phyloP scores from a whole-genome alignment of 2,888 invertebrate genomes.

The Heliconius sara region DNA sequence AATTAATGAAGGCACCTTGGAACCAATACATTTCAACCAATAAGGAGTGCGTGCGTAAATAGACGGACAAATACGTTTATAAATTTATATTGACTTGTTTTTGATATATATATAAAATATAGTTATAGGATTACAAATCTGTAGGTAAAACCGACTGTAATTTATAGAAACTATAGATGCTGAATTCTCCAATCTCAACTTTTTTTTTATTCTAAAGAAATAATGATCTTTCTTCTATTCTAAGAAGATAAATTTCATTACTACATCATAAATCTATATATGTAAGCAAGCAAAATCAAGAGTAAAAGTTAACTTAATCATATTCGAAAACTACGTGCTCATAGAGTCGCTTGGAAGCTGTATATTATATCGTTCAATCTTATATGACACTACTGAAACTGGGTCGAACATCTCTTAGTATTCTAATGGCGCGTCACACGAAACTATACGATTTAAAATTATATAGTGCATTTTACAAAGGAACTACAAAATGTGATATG shows the following conservation, averaged over 20 bases:
- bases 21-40: neutral
- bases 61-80: neutral
- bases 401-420: constrained; percentile 28
- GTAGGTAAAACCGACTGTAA: too few species aligned
- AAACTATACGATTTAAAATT: constrained; percentile 13
- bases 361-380: constrained; percentile 27
- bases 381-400: constrained; percentile 23
- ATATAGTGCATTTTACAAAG: constrained; percentile 17
- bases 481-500: constrained; percentile 12
- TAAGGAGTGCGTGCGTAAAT: constrained; percentile 7
- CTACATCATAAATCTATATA: neutral
- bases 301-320: constrained; percentile 9
- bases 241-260: neutral
- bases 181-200: too few species aligned
- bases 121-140: too few species aligned
- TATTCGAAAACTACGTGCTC: constrained; percentile 25
- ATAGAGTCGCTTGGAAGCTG: constrained; percentile 2
- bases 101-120: neutral
- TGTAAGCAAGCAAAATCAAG: neutral
- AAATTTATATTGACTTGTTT: neutral
- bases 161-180: too few species aligned
- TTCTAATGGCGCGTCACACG: constrained; percentile 23
- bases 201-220: neutral
- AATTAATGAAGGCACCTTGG: neutral
- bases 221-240: too few species aligned